Evolutionary conservation across 35 echinoderm and acorn worm genomes (phyloP), one percentile per base, ranked within the genome.

Genomic region (Chiridota heheva): DNA sequence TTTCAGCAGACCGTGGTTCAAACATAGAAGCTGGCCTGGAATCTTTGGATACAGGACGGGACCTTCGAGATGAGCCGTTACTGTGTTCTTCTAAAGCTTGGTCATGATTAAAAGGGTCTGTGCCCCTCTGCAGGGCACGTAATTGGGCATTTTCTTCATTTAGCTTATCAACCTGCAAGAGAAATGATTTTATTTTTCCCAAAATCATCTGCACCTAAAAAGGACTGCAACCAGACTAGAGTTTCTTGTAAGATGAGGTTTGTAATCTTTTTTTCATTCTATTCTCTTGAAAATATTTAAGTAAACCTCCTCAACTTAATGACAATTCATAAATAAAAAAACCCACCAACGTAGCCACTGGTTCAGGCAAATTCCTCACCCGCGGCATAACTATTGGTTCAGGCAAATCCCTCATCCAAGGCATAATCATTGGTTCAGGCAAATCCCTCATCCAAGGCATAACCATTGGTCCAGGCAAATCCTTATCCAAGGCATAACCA

Each of bases 111-210:
- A 78, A 44, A 27, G 73, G 46, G 27, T 62, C 70, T 32, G 66
- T 63, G 36, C 82, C 78, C 18, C 88, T 57, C 47, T 90, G 87
- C 33, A 90, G 17, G 28, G 49, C 60, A 2, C 90, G 42, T 0
- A 98, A 56, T 63, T 91, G 80, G 7, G 80, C 86, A 83, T 98
- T 98, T 58, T 98, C 95, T 57, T 86, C 60, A 58, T 92, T 98
- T 41, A 98, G 51, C 20, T 98, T 98, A 34, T 98, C 63, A 3
- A 98, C 89, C 95, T 98, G 64, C 3, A 58, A 24, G 70, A 0
- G 46, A 70, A 17, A 82, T 4, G 36, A 67, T 22, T n/a, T 17
- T 7, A 44, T 17, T 6, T 5, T 15, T 16, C n/a, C 20, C 17
- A 0, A 73, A 0, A 22, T 22, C 70, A 36, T 20, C 64, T 68